Base-by-base conservation (phyloP, 2,797 vertebrate genomes). In the Brachymystax lenok region DNA sequence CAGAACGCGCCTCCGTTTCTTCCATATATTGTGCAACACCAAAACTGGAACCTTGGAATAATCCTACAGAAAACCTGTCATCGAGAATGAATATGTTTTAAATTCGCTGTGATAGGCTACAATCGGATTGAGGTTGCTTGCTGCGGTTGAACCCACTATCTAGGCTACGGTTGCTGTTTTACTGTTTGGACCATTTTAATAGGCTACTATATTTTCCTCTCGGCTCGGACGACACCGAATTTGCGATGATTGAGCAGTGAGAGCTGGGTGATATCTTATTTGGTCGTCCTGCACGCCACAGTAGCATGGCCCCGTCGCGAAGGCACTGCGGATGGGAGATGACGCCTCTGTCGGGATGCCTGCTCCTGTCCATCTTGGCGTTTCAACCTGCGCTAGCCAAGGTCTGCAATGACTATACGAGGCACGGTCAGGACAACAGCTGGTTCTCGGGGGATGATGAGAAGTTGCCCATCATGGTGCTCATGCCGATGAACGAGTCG, bases 401-500 rank as follows among this genome's bases (percentile, higher is more conserved):
- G 90, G 94, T 94, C 83, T 95, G 94, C 83, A 94, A 95, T 88
- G 94, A 95, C 92, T 93, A 93, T 88, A 91, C 94, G 82, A 93
- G 93, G 75, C 93, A 94, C 87, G 90, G 90, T 73, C 91, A 93
- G 92, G 93, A 94, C 91, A 94, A 94, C 91, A 92, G 90, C 91
- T 94, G 94, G 94, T 94, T 94, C 88, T 19, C 86, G 79, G 88
- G 89, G 86, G 92, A 94, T 84, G 91, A 91, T 13, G 92, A 94
- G 79, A 89, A 94, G 82, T 87, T 95, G 90, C 94, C 94, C 83
- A 95, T 95, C 80, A 95, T 95, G 95, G 95, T 95, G 61, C 93
- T 95, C 72, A 95, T 95, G 95, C 95, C 95, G 76, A 95, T 95
- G 94, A 95, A 95, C 88, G 94, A 95, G 87, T 95, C 95, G 77